Evolutionary conservation across 2,888 invertebrate genomes (phyloP).

Genomic region (Neuroscelio doddi): DNA sequence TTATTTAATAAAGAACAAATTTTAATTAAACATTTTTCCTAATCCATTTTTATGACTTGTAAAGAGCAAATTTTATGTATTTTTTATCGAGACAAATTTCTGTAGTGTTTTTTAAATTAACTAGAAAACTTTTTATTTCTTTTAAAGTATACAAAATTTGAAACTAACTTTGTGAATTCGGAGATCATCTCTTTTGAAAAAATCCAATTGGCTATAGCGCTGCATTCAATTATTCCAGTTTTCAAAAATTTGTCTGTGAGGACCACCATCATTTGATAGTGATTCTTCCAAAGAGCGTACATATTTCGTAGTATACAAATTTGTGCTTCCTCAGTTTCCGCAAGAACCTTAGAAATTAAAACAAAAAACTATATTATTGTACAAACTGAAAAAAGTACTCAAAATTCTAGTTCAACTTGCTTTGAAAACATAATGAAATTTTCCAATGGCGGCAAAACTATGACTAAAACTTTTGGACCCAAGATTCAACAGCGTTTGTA

Average conservation of each 20-base stretch:
- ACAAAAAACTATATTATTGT: conserved; percentile 7
- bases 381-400: background rate
- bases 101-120: no score
- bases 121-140: background rate
- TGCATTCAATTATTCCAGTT: conserved; percentile 97
- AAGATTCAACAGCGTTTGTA: conserved; percentile 93
- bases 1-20: no score
- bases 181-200: conserved; percentile 94
- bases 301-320: conserved; percentile 93
- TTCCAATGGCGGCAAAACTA: conserved; percentile 98
- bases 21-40: no score
- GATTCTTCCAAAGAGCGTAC: conserved; percentile 95
- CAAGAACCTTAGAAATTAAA: conserved; percentile 78
- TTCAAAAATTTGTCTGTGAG: conserved; percentile 97
- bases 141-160: background rate
- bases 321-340: conserved; percentile 96
- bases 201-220: conserved; percentile 98
- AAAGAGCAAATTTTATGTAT: no score
- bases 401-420: conserved; percentile 72
- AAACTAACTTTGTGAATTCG: conserved; percentile 85
- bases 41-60: no score
- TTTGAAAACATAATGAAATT: conserved; percentile 94
- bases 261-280: conserved; percentile 98
- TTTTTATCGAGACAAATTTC: no score
- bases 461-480: conserved; percentile 99